A percentile compares a stretch with the other conserved stretches of the same genome.
Evolutionary conservation across 2,113 vertebrate genomes (phyloP).

Genomic region (Eulemur rufifrons): DNA sequence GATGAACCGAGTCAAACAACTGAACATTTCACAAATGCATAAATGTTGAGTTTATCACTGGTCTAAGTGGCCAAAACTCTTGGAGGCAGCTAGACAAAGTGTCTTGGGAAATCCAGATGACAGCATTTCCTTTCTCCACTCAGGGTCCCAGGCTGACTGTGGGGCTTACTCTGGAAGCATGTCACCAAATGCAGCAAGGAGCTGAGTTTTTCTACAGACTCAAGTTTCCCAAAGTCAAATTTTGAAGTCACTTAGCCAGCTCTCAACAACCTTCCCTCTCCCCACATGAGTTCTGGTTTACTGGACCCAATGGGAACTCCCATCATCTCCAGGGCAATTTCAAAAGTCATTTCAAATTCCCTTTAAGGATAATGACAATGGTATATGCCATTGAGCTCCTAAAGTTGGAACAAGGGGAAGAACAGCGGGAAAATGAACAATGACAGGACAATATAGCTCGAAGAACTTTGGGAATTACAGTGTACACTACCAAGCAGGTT

Average conservation of each 20-base stretch:
- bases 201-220: not conserved
- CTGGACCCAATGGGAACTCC: not conserved
- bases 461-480: not conserved
- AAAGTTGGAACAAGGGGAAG: not conserved
- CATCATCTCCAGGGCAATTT: not conserved
- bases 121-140: not conserved
- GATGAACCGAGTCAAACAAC: not conserved
- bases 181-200: not conserved
- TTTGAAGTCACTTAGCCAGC: not conserved
- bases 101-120: not conserved
- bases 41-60: not conserved
- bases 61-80: conserved; percentile 47
- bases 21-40: not conserved
- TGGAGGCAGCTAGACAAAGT: not conserved
- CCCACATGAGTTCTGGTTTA: not conserved
- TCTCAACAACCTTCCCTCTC: not conserved
- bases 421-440: not conserved
- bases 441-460: not conserved
- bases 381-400: not conserved
- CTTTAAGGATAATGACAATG: not conserved
- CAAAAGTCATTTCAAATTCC: conserved; percentile 5
- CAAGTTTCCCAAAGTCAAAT: not conserved
- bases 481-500: not conserved
- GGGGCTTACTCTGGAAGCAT: not conserved
- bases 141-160: not conserved